Base-by-base conservation (phyloP, 2,888 invertebrate genomes). In the Conchocele bisecta region DNA sequence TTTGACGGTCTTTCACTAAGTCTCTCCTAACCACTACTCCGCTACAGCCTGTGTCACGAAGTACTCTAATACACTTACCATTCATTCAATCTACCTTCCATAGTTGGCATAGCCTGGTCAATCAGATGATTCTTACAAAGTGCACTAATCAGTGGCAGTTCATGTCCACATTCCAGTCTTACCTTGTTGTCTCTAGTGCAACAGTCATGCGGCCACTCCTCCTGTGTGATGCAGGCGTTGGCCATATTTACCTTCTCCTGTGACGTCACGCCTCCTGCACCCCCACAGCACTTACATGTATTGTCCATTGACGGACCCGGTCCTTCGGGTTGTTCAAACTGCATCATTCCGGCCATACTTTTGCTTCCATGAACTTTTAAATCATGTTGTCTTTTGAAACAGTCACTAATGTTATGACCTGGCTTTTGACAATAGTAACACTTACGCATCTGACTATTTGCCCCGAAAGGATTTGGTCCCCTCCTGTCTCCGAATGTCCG, bases 161-260 rank as follows among this genome's bases (percentile, higher is more conserved):
- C 48, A 48, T 48, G 48, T 3, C 28, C 48, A 28, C 48, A 48
- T 48, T 48, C 48, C n/a, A 48, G 28, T 3, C 48, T 6, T 6
- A 48, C 48, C 48, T 26, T 48, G 17, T 26, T 13, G 3, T 13
- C 48, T 29, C 31, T 28, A 7, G 15, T 48, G 17, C 48, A 48
- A 48, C 48, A 48, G 3, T 48, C 28, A 28, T 28, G 48, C 28
- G n/a, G 29, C 6, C 28, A 48, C 17, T 3, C 6, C 17, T 28
- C 48, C 15, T 26, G 15, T 3, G 48, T 6, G 15, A n/a, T 29
- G 17, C 48, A 48, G n/a, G 48, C 48, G 31, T 17, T n/a, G 5
- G 48, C 28, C 17, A 17, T 5, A 7, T 3, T 11, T 48, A 28
- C 28, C 6, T 26, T 22, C 31, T 26, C 48, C n/a, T n/a, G n/a